Evolutionary conservation across 2,113 vertebrate genomes (phyloP).

Genomic region (Pseudonaja textilis): DNA sequence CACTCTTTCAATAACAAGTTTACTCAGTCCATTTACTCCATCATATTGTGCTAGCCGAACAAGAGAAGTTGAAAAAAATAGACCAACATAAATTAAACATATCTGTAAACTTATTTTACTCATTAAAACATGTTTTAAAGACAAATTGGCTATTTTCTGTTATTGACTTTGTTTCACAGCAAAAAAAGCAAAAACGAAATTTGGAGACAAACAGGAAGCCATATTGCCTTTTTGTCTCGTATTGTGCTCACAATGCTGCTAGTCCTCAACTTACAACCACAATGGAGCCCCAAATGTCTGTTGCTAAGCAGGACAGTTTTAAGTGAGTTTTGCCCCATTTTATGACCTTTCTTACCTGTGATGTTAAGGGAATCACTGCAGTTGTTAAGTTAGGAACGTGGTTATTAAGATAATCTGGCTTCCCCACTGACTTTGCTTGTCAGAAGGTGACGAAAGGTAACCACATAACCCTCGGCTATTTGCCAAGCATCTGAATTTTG

Average conservation of each 20-base stretch:
- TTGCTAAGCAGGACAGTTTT: neutral
- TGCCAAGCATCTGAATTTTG: neutral
- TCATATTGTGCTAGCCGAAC: slow-evolving; percentile 75
- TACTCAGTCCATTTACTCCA: slow-evolving; percentile 78
- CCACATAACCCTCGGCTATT: neutral
- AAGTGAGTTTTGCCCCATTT: neutral
- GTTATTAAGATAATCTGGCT: neutral
- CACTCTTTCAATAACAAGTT: slow-evolving; percentile 86
- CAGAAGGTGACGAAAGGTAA: neutral
- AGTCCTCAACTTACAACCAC: neutral
- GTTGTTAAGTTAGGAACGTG: neutral
- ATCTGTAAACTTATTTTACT: neutral
- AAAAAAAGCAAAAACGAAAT: neutral
- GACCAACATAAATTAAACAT: slow-evolving; percentile 13
- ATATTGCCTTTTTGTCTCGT: neutral
- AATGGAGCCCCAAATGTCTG: neutral
- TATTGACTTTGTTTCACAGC: neutral
- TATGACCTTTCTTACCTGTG: neutral
- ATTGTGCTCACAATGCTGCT: neutral
- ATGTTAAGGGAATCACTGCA: neutral
- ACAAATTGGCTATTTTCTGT: neutral
- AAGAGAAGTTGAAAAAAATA: slow-evolving; percentile 32
- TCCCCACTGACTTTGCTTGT: neutral
- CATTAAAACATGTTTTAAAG: neutral
- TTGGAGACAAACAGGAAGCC: neutral